These are phyloP conservation scores for Danionella dracula DNA, from an alignment of 2,797 vertebrate genomes.

Conservation along the genomic window DNA sequence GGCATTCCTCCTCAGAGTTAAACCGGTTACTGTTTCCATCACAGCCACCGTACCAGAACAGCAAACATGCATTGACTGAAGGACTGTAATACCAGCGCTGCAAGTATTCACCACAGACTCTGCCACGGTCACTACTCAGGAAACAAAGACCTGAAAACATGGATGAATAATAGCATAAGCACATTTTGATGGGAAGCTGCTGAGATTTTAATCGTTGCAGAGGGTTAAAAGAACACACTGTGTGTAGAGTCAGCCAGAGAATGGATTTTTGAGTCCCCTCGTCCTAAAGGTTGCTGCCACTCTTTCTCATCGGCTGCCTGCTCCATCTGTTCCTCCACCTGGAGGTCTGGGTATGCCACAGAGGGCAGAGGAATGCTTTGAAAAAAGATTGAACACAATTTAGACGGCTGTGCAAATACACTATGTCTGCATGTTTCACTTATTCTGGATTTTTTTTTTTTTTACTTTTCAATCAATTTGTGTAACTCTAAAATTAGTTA, in stretches of 20 bases:
- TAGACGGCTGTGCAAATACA: too few relatives aligned
- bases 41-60: slow-evolving; percentile 71
- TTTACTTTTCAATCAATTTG: too few relatives aligned
- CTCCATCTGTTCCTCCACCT: neutral
- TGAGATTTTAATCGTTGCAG: neutral
- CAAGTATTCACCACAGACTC: slow-evolving; percentile 50
- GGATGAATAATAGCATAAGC: neutral
- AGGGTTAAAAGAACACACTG: neutral
- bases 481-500: too few relatives aligned
- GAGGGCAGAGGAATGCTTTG: neutral
- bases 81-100: slow-evolving; percentile 64
- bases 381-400: too few relatives aligned
- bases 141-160: slow-evolving; percentile 62
- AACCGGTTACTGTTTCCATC: slow-evolving; percentile 69
- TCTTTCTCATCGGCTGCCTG: slow-evolving; percentile 39
- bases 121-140: slow-evolving; percentile 52
- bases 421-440: too few relatives aligned
- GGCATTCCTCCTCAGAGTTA: slow-evolving; percentile 65
- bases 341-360: slow-evolving; percentile 9
- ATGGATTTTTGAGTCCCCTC: slow-evolving; percentile 6
- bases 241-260: neutral
- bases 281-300: neutral
- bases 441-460: too few relatives aligned
- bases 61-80: slow-evolving; percentile 55
- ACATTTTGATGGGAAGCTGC: too few relatives aligned